Evolutionary conservation across 2,797 vertebrate species (phyloP).

Genomic region (Pseudochromis fuscus): DNA sequence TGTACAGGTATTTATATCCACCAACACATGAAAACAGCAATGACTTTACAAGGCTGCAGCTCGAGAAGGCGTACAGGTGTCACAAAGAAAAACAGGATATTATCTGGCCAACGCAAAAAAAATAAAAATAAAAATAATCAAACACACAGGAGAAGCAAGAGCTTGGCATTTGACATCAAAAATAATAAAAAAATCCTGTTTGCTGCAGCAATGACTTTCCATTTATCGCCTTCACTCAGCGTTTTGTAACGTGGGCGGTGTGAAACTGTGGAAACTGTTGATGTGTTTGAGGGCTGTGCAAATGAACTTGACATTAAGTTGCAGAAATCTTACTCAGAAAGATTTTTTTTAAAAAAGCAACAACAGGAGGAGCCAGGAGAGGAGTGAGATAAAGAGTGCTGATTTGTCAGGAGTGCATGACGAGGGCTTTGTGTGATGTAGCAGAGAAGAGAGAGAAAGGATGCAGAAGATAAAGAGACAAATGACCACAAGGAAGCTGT

Average conservation of each 20-base stretch:
- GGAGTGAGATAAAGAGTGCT: slow-evolving; percentile 2
- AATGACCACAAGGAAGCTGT: background rate
- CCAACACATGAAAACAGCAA: slow-evolving; percentile 69
- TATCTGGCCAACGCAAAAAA: background rate
- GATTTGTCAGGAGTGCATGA: slow-evolving; percentile 15
- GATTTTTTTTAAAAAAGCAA: too few relatives aligned
- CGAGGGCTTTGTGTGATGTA: slow-evolving; percentile 14
- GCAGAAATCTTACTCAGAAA: slow-evolving; percentile 35
- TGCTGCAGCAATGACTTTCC: slow-evolving; percentile 35
- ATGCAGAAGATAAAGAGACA: slow-evolving; percentile 22
- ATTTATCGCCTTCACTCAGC: slow-evolving; percentile 46
- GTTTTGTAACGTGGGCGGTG: slow-evolving; percentile 41
- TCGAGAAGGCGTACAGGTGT: slow-evolving; percentile 21
- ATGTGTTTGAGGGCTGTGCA: slow-evolving; percentile 27
- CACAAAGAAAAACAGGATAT: background rate
- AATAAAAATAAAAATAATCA: background rate
- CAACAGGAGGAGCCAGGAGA: slow-evolving; percentile 5
- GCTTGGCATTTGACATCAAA: background rate
- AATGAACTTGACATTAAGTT: slow-evolving; percentile 44
- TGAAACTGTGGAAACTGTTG: slow-evolving; percentile 38
- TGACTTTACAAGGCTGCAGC: slow-evolving; percentile 64
- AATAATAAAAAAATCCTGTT: slow-evolving; percentile 34
- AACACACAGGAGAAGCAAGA: slow-evolving; percentile 1
- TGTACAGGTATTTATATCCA: slow-evolving; percentile 79
- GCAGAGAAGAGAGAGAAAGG: slow-evolving; percentile 9